Conservation (phyloP, 2,888 invertebrate species). For the Leptopilina drosophilae region DNA sequence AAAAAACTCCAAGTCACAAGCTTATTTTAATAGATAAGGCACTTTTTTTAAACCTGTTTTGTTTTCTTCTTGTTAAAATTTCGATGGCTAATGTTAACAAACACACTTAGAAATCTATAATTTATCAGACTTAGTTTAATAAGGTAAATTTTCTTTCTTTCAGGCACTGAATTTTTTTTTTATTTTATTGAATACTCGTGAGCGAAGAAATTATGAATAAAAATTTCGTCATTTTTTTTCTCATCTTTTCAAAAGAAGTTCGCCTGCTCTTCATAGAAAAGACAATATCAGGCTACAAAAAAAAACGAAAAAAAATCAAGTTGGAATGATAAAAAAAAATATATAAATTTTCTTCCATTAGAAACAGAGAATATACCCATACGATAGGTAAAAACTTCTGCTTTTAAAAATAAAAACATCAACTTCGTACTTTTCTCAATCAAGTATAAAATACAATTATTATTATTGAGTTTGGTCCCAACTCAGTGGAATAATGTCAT, state of each 20-base stretch:
- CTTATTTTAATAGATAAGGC: constrained; percentile 41
- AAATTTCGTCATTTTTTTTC: not conserved
- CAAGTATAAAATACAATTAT: constrained; percentile 2
- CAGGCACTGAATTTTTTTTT: constrained; percentile 28
- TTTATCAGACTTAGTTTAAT: constrained; percentile 40
- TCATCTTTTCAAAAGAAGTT: not conserved
- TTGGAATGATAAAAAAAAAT: constrained; percentile 43
- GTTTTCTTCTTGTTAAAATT: constrained; percentile 18
- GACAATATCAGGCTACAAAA: constrained; percentile 13
- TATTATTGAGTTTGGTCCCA: constrained; percentile 50
- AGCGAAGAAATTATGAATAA: constrained; percentile 16
- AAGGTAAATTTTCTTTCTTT: constrained; percentile 28
- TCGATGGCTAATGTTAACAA: constrained; percentile 19
- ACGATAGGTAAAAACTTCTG: constrained; percentile 24
- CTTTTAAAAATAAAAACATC: not conserved
- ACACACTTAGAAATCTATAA: constrained; percentile 33
- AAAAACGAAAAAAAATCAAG: constrained; percentile 44
- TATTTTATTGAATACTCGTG: constrained; percentile 30
- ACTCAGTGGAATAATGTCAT: constrained; percentile 44
- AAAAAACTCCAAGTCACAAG: constrained; percentile 13
- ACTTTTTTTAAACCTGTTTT: constrained; percentile 29
- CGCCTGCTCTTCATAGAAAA: constrained; percentile 22
- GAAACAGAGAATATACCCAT: constrained; percentile 26
- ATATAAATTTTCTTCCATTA: constrained; percentile 10
- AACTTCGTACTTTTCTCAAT: constrained; percentile 12